Conservation (phyloP, 2,113 vertebrate genomes). For the Oostethus manadensis region DNA sequence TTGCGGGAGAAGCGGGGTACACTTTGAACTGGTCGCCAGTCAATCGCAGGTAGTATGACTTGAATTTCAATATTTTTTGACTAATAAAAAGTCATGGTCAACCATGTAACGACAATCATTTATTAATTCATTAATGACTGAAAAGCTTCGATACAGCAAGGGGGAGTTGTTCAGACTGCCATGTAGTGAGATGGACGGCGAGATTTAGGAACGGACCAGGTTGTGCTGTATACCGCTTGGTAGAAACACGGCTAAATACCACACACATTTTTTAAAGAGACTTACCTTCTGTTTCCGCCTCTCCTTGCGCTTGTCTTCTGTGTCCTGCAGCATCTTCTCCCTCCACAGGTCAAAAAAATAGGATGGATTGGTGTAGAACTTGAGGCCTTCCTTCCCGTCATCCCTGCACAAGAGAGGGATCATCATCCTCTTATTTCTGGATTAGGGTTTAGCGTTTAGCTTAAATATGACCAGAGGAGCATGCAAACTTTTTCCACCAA, state of each 20-base stretch:
- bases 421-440: background rate
- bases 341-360: constrained; percentile 99
- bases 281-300: constrained; percentile 95
- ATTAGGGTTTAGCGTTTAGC: background rate
- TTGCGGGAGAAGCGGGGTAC: no score
- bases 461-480: background rate
- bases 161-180: no score
- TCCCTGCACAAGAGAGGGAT: constrained; percentile 71
- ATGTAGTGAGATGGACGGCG: no score
- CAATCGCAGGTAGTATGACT: no score
- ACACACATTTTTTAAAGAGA: background rate
- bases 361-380: constrained; percentile 98
- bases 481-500: no score
- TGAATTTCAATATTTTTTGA: no score
- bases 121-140: no score
- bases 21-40: no score
- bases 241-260: background rate
- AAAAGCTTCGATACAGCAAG: no score
- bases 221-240: background rate
- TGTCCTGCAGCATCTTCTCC: constrained; percentile 99
- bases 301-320: constrained; percentile 97
- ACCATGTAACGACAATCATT: no score
- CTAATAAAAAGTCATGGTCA: no score
- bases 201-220: background rate
- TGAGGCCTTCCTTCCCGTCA: constrained; percentile 94